Base-by-base conservation (phyloP, 2,113 vertebrate species). In the Bagarius yarrelli region DNA sequence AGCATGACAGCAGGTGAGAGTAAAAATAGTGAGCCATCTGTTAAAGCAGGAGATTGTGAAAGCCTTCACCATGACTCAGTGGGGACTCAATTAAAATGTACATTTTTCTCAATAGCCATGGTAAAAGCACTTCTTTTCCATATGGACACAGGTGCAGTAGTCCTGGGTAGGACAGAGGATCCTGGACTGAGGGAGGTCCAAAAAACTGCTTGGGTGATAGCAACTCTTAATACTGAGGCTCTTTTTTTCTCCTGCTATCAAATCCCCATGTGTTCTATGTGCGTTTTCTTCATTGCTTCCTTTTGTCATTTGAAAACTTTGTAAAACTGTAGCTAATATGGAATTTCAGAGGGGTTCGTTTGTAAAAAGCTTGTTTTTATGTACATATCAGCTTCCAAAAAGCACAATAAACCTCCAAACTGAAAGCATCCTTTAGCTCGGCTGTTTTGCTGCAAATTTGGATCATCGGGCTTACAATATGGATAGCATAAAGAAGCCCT, bases 11-110 rank as follows among this genome's bases (percentile, higher is more conserved):
- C 85, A 87, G 84, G 86, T 83, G 81, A 81, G 80, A 83, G 86
- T 87, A 88, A 88, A 88, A 88, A 88, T 88, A 87, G 87, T 81
- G 83, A 66, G 82, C 86, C 87, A 88, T 88, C 87, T 88, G 87
- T 88, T 88, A 86, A 86, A 86, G 79, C 79, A 79, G 69, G 76
- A 75, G 84, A 84, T 78, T 79, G 73, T 77, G 80, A 86, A 84
- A 85, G 74, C 75, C 80, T 76, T 84, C 75, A 53, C 79, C 30
- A 66, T 78, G 82, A 87, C 86, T 87, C 87, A 88, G 85, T 77
- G 34, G 87, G 87, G 87, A 88, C 87, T 83, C 85, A 88, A 88
- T 88, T 88, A 88, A 88, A 88, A 87, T 83, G 77, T 81, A 83
- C 69, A 83, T 86, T 86, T 84, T 85, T 72, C 70, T 61, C 61